Percentiles rank a stretch among this genome's conserved stretches.
phyloP scores from a whole-genome alignment of 2,113 vertebrate genomes.

The Megaptera novaeangliae region DNA sequence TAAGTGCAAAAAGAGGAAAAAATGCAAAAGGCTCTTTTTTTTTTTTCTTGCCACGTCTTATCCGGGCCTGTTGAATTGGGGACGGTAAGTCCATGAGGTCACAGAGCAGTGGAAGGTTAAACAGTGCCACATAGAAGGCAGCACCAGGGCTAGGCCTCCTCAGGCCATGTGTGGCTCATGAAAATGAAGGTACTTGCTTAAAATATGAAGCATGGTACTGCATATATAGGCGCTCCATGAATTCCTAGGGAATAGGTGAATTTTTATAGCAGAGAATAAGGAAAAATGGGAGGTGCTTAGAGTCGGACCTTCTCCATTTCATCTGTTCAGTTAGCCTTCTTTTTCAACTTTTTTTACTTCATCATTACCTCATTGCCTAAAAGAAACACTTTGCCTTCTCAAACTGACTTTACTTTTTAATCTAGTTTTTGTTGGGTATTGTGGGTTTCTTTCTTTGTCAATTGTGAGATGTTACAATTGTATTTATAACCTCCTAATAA shows the following conservation, averaged over 20 bases:
- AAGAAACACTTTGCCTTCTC: background rate
- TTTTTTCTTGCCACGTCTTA: background rate
- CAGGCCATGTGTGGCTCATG: background rate
- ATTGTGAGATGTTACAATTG: background rate
- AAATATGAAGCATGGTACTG: background rate
- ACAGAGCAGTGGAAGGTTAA: background rate
- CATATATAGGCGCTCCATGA: background rate
- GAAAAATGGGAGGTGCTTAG: background rate
- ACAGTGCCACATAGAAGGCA: background rate
- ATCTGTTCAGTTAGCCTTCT: background rate
- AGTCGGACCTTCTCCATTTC: background rate
- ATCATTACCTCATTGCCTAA: background rate
- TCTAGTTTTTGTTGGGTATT: background rate
- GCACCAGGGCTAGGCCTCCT: background rate
- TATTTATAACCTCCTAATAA: background rate
- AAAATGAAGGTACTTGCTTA: background rate
- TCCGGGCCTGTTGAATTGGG: background rate
- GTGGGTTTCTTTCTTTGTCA: background rate
- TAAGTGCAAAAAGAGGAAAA: background rate
- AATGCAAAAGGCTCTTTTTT: background rate
- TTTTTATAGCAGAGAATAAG: background rate
- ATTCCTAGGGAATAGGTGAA: background rate
- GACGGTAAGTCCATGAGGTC: background rate
- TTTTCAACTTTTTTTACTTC: background rate
- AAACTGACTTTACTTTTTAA: conserved; percentile 3